Conservation (phyloP, 1,140 invertebrate species). For the Eufriesea mexicana region DNA sequence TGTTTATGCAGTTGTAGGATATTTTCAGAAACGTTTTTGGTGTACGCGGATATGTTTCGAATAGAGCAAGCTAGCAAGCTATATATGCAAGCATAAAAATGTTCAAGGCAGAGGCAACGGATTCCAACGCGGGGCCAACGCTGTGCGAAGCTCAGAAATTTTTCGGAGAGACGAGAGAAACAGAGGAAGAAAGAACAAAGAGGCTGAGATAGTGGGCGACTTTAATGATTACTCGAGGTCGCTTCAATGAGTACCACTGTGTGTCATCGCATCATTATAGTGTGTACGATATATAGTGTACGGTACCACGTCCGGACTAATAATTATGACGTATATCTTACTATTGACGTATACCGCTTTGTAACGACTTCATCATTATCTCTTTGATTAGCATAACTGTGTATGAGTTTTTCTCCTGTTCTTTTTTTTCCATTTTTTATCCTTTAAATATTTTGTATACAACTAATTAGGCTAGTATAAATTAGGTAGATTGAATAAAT, state of each 20-base stretch:
- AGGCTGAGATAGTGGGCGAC: constrained; percentile 63
- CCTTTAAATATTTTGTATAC: neutral
- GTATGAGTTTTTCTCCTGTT: neutral
- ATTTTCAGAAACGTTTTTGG: neutral
- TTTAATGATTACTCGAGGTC: constrained; percentile 75
- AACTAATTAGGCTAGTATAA: neutral
- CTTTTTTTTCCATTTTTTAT: neutral
- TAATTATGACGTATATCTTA: constrained; percentile 44
- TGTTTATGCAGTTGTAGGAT: neutral
- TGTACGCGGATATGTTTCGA: neutral
- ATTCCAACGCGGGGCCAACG: neutral
- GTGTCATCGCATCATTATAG: constrained; percentile 61
- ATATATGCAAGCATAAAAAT: neutral
- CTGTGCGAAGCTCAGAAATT: neutral
- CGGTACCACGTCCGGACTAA: constrained; percentile 22
- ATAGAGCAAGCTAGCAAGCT: neutral
- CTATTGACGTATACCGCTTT: constrained; percentile 14
- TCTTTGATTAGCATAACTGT: neutral
- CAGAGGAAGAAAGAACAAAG: constrained; percentile 43
- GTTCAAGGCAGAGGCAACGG: constrained; percentile 18
- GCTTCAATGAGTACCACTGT: constrained; percentile 76
- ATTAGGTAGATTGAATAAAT: neutral
- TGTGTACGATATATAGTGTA: constrained; percentile 29
- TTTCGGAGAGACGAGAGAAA: constrained; percentile 22
- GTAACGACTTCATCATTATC: constrained; percentile 2